Percentiles rank a stretch among this genome's conserved stretches.
Evolutionary conservation across 2,888 invertebrate species (phyloP).

Genomic region (Patella pellucida): DNA sequence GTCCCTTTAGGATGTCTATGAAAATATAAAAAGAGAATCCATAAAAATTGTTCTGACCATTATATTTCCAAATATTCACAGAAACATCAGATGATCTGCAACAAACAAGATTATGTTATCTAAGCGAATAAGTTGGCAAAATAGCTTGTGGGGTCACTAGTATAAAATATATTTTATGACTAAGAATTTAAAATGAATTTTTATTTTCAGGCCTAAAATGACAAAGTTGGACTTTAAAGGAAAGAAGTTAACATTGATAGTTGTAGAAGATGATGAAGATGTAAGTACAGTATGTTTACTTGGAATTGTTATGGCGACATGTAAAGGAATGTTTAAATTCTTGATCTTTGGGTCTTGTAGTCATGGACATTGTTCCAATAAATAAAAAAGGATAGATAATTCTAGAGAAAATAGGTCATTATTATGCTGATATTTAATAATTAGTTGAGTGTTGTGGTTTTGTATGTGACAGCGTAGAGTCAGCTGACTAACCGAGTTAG

Average conservation of each 20-base stretch:
- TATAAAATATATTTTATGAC: no score
- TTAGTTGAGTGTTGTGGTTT: no score
- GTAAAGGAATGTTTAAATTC: neutral
- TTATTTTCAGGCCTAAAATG: slow-evolving; percentile 86
- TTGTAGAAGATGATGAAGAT: slow-evolving; percentile 98
- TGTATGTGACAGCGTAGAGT: no score
- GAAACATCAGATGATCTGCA: no score
- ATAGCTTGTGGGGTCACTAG: no score
- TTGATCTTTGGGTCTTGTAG: slow-evolving; percentile 2
- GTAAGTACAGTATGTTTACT: slow-evolving; percentile 54
- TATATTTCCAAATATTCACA: no score
- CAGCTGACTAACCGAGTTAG: no score
- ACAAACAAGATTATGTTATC: no score
- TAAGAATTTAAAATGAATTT: no score
- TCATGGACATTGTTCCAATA: neutral
- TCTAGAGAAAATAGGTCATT: no score
- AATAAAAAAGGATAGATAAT: neutral
- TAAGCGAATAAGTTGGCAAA: no score
- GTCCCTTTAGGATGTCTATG: neutral
- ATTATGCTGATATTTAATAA: no score
- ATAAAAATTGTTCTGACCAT: neutral
- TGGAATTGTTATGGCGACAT: neutral
- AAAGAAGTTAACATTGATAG: slow-evolving; percentile 95
- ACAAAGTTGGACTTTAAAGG: slow-evolving; percentile 97
- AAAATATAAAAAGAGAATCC: neutral